Conservation (phyloP, 2,888 invertebrate genomes). For the Phania funesta region DNA sequence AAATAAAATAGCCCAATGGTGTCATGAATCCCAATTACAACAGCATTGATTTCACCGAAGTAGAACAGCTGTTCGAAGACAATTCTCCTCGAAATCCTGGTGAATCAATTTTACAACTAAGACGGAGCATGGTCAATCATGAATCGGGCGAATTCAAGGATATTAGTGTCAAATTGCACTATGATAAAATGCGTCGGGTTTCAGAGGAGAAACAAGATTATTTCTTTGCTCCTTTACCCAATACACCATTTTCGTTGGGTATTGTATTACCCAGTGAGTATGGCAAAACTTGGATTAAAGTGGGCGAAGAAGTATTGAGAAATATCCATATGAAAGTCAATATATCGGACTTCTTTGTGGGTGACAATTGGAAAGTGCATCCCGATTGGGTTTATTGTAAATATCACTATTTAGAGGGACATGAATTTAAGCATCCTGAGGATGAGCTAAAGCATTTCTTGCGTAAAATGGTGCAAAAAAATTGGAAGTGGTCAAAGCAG, state of each 20-base stretch:
- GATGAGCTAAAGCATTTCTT: conserved; percentile 89
- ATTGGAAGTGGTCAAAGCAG: conserved; percentile 85
- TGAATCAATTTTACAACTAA: conserved; percentile 81
- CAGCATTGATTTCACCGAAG: conserved; percentile 96
- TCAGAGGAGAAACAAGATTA: conserved; percentile 90
- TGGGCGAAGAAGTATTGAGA: conserved; percentile 88
- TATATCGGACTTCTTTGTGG: conserved; percentile 87
- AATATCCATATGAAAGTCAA: conserved; percentile 85
- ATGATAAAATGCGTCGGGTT: conserved; percentile 92
- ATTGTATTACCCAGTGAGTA: conserved; percentile 91
- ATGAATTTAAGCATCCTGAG: conserved; percentile 87
- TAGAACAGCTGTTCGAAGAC: conserved; percentile 90
- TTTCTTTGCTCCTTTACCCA: conserved; percentile 89
- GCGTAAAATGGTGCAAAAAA: conserved; percentile 83
- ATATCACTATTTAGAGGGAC: conserved; percentile 90
- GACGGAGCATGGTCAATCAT: conserved; percentile 87
- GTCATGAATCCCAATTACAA: conserved; percentile 94
- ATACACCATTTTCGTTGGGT: conserved; percentile 93
- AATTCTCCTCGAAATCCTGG: conserved; percentile 85
- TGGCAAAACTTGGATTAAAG: conserved; percentile 83
- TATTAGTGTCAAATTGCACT: conserved; percentile 89
- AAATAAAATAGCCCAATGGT: conserved; percentile 70
- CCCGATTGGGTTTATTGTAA: conserved; percentile 95
- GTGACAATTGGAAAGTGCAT: conserved; percentile 89
- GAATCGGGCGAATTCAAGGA: conserved; percentile 84